Base-by-base conservation (phyloP, 1,140 invertebrate species). In the Megathymus violae region DNA sequence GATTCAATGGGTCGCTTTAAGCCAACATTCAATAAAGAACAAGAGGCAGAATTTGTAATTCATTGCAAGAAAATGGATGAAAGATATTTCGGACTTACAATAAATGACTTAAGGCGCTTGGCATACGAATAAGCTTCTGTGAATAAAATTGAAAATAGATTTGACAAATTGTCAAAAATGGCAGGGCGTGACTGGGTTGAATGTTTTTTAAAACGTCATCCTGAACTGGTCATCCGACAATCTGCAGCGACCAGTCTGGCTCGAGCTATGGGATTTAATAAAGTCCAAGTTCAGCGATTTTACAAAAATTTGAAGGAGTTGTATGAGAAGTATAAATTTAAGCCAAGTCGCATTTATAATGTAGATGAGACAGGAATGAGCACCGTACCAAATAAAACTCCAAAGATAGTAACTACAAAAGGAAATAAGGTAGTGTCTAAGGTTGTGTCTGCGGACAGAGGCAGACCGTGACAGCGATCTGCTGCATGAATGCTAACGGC, bases 321-420 rank as follows among this genome's bases (percentile, higher is more conserved):
- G 1, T 31, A 56, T 16, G 56, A 64, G 9, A 61, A 58, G 54
- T 64, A 68, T 5, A 73, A 73, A 0, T 68, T 75, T 40, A 16
- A 41, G 6, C 66, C 66, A 13, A 7, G 25, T 0, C 1, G 1
- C 0, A 70, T 74, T 3, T 88, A 70, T 63, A 91, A 91, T 61
- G 69, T 82, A 17, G 86, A 91, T 58, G 80, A 89, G 67, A 80
- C 77, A 1, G 77, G 78, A 5, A 65, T 88, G 1, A 66, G 67
- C 3, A 82, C 80, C 5, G 78, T 86, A 0, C 71, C 71, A 3
- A 85, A 70, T 13, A 81, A 76, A 64, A 25, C 41, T 25, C 67
- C 69, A 7, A 83, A 85, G 71, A 63, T 85, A 11, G 15, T 87
- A 25, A 51, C 76, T n/a, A 16, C 15, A 1, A 31, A 31, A 10